Conservation (phyloP, 2,113 vertebrate genomes). For the Cyanoderma ruficeps region DNA sequence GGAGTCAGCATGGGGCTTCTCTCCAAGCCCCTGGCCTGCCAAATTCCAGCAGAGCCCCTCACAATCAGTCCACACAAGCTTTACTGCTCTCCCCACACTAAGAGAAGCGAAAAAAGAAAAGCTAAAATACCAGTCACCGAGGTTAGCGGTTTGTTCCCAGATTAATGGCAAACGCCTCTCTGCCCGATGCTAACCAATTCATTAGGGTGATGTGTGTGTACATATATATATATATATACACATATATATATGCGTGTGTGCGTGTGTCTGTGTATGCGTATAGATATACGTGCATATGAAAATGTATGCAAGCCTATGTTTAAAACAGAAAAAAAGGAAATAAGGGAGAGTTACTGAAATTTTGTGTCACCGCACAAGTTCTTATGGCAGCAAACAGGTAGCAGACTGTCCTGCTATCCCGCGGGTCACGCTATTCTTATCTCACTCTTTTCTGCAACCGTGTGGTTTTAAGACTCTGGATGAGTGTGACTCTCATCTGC, state of each 20-base stretch:
- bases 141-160: slow-evolving; percentile 83
- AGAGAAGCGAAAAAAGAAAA: slow-evolving; percentile 79
- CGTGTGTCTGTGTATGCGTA: fast-evolving
- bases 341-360: neutral
- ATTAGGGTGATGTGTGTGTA: neutral
- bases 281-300: neutral
- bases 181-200: slow-evolving; percentile 35
- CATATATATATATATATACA: fast-evolving
- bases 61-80: slow-evolving; percentile 94
- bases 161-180: slow-evolving; percentile 77
- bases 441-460: neutral
- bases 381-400: neutral
- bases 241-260: fast-evolving
- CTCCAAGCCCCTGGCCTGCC: slow-evolving; percentile 90
- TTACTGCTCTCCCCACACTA: slow-evolving; percentile 77
- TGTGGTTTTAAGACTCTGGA: neutral
- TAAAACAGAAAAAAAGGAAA: neutral
- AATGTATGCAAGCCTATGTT: neutral
- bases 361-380: neutral
- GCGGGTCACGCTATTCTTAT: fast-evolving
- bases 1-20: slow-evolving; percentile 95
- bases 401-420: neutral
- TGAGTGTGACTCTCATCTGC: neutral
- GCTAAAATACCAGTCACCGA: slow-evolving; percentile 80
- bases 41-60: slow-evolving; percentile 98